Percentiles rank a stretch among this genome's conserved stretches.
phyloP scores from a whole-genome alignment of 2,797 vertebrate species.

The Periophthalmus magnuspinnatus region DNA sequence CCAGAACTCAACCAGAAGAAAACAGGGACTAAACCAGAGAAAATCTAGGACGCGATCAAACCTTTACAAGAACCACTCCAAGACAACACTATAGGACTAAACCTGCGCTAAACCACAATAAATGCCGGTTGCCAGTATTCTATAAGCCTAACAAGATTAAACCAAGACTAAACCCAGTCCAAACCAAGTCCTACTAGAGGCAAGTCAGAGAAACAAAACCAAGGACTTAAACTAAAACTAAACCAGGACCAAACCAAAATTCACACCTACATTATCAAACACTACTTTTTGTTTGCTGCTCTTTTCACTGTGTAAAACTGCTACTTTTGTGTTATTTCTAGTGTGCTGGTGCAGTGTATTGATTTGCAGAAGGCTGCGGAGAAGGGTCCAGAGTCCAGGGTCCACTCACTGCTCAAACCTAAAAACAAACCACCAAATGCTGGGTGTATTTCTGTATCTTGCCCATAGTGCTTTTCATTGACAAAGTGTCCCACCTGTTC shows the following conservation, averaged over 20 bases:
- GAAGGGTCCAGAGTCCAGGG: neutral
- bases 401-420: neutral
- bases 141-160: neutral
- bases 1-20: slow-evolving; percentile 74
- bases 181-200: neutral
- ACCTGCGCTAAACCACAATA: neutral
- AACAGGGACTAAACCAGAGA: slow-evolving; percentile 13
- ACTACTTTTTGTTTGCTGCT: neutral
- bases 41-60: too few relatives aligned
- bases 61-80: neutral
- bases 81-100: neutral
- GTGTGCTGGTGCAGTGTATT: neutral
- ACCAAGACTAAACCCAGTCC: neutral
- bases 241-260: neutral
- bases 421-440: neutral
- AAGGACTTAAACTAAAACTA: neutral
- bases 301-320: too few relatives aligned
- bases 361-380: neutral
- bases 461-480: neutral
- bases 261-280: neutral
- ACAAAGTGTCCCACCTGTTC: neutral
- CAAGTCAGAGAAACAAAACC: neutral
- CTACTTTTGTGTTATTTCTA: neutral
- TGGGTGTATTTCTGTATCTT: neutral
- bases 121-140: too few relatives aligned